Evolutionary conservation across 35 echinoderm and acorn worm species (phyloP).

Genomic region (Chiridota heheva): DNA sequence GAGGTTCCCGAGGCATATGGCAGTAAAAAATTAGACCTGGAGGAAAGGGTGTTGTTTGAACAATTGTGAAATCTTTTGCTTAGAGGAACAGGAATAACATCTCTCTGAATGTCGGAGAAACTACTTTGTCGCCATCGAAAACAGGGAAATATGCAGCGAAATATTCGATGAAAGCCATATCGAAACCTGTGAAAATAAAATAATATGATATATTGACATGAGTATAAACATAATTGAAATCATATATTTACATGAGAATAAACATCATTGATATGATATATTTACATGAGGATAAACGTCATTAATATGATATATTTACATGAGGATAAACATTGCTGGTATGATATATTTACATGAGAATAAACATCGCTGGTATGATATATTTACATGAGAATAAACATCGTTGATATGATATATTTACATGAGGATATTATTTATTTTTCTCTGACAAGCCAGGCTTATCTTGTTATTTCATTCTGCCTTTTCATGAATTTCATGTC

Average conservation of each 20-base stretch:
- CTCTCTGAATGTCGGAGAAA: conserved; percentile 14
- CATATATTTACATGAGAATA: neutral
- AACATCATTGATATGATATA: neutral
- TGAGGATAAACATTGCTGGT: neutral
- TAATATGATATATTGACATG: neutral
- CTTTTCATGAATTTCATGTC: no score
- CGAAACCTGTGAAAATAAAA: conserved; percentile 59
- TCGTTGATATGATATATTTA: no score
- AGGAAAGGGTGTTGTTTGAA: conserved; percentile 46
- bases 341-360: neutral
- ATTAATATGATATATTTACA: neutral
- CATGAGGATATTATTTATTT: no score
- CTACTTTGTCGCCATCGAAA: neutral
- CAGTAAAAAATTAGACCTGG: conserved; percentile 35
- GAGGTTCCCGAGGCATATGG: conserved; percentile 21
- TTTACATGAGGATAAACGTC: neutral
- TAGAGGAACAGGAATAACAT: conserved; percentile 44
- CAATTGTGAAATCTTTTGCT: conserved; percentile 52
- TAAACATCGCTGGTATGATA: no score
- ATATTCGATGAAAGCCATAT: conserved; percentile 79
- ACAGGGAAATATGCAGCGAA: conserved; percentile 56
- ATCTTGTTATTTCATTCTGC: no score
- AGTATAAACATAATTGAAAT: neutral
- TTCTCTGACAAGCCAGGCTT: no score
- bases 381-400: no score